Evolutionary conservation across 2,888 invertebrate genomes (phyloP).

Genomic region (Microplitis deprimator): DNA sequence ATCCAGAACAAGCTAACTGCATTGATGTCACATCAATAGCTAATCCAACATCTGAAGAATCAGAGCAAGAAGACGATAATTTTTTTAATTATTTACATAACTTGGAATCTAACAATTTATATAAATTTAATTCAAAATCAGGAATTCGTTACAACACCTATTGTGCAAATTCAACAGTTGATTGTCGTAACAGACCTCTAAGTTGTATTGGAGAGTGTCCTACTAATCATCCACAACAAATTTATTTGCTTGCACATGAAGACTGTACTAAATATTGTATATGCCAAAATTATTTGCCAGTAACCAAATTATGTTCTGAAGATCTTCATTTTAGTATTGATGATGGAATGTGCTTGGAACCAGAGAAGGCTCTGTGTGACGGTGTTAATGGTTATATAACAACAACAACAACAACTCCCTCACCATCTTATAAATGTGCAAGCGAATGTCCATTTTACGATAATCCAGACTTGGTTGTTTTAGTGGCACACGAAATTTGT

Average conservation of each 20-base stretch:
- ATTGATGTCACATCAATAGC: background rate
- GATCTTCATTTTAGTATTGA: background rate
- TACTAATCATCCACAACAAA: background rate
- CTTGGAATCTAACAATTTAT: too few relatives aligned
- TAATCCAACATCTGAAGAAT: background rate
- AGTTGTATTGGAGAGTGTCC: conserved; percentile 48
- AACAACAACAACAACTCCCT: conserved; percentile 9
- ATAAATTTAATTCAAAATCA: background rate
- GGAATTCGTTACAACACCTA: background rate
- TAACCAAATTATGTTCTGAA: background rate
- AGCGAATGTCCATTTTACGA: background rate
- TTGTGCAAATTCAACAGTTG: background rate
- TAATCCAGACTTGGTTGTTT: background rate
- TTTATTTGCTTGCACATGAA: conserved; percentile 15
- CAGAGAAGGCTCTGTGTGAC: background rate
- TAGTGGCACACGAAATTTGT: conserved; percentile 44
- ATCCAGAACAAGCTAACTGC: conserved; percentile 26
- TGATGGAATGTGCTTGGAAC: background rate
- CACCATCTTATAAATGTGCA: background rate
- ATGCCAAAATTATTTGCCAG: conserved; percentile 19
- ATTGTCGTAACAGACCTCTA: background rate
- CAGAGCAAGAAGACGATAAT: background rate
- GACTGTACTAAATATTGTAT: conserved; percentile 31
- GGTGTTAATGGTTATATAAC: background rate
- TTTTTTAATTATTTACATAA: too few relatives aligned